Conservation (phyloP, 2,113 vertebrate genomes). For the Erpornis zantholeuca region DNA sequence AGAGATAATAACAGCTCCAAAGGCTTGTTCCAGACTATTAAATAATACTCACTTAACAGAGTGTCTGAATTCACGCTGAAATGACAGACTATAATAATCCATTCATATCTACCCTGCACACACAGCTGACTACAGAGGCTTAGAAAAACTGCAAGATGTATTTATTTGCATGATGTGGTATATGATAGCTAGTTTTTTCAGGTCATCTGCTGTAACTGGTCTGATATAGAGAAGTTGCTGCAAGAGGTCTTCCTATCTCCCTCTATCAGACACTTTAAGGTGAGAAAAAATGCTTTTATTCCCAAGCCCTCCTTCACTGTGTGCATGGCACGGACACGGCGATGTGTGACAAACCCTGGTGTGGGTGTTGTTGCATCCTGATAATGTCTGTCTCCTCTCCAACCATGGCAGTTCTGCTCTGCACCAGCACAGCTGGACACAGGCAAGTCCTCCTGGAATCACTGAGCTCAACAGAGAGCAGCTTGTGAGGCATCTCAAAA, state of each 20-base stretch:
- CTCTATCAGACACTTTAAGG: background rate
- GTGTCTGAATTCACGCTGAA: background rate
- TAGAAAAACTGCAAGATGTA: slow-evolving; percentile 16
- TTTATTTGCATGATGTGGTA: background rate
- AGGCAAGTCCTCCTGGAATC: background rate
- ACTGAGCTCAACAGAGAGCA: background rate
- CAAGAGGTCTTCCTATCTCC: background rate
- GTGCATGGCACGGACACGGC: background rate
- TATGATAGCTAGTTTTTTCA: background rate
- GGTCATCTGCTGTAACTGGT: background rate
- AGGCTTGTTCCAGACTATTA: slow-evolving; percentile 54
- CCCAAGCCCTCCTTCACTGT: background rate
- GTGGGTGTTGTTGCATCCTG: background rate
- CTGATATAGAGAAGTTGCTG: background rate
- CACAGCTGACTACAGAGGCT: background rate
- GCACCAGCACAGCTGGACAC: background rate
- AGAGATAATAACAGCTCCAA: slow-evolving; percentile 50
- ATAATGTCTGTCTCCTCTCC: background rate
- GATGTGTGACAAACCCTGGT: fast-evolving
- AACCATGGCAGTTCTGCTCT: background rate
- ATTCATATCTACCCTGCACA: background rate
- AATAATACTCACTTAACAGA: slow-evolving; percentile 39
- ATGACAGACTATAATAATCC: slow-evolving; percentile 42
- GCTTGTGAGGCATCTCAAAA: background rate
- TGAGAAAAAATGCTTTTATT: background rate